Evolutionary conservation across 92 coral and sea anemone genomes (phyloP).

Genomic region (Paramuricea clavata): DNA sequence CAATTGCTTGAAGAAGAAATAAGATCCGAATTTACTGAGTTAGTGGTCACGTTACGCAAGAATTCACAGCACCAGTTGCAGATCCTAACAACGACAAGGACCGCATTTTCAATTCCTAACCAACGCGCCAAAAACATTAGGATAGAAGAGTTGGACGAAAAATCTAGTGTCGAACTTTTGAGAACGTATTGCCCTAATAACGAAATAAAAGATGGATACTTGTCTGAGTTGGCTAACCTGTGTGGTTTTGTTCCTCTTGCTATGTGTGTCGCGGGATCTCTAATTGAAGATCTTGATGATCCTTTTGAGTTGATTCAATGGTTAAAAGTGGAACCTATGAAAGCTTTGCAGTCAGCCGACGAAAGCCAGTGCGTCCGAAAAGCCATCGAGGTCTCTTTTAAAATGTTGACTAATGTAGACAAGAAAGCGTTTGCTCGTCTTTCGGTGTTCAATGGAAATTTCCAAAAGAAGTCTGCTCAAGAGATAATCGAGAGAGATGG

Average conservation of each 20-base stretch:
- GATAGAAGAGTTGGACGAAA: not conserved
- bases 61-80: slow-evolving; percentile 13
- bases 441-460: slow-evolving; percentile 62
- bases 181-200: slow-evolving; percentile 1
- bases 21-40: not conserved
- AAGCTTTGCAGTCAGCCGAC: slow-evolving; percentile 16
- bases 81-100: slow-evolving; percentile 22
- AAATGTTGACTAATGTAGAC: slow-evolving; percentile 10
- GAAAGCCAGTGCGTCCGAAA: slow-evolving; percentile 18
- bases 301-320: slow-evolving; percentile 14
- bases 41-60: not conserved
- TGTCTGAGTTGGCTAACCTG: slow-evolving; percentile 29
- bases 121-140: not conserved
- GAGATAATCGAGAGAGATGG: not conserved
- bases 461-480: slow-evolving; percentile 55
- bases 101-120: not conserved
- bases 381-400: slow-evolving; percentile 59
- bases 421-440: slow-evolving; percentile 34
- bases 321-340: slow-evolving; percentile 51
- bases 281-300: slow-evolving; percentile 46
- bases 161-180: not conserved
- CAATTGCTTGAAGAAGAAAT: not conserved
- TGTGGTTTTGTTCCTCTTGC: slow-evolving; percentile 73
- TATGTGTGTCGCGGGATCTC: slow-evolving; percentile 63
- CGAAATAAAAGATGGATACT: not conserved